Base-by-base conservation (phyloP, 2,888 invertebrate species). In the Drosophila nr. fundita region DNA sequence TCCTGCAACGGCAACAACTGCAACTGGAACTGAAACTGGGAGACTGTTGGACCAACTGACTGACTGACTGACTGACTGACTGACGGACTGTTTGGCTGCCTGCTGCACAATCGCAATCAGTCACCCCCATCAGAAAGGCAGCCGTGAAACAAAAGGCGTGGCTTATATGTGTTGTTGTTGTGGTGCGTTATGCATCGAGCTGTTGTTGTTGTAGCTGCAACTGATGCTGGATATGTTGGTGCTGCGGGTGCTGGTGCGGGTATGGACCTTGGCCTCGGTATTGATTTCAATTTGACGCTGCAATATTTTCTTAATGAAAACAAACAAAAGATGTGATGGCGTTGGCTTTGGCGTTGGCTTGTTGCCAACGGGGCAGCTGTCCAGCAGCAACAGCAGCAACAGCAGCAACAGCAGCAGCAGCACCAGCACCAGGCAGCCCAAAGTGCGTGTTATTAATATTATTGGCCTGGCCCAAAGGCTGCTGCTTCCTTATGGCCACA, bases 371-470 rank as follows among this genome's bases (percentile, higher is more conserved):
- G 68, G 77, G 76, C 82, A 78, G 80, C 81, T 80, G 80, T 61
- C 79, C 79, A 68, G 71, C 70, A 66, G 57, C 24, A 24, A 24
- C 24, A 24, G 71, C 70, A 66, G 57, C 24, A 24, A 24, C 24
- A 24, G 71, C 70, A 66, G 57, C 67, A 66, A 62, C 80, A 79
- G 69, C 79, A 73, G 68, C 59, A 66, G 24, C 68, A 60, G 61
- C 66, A 62, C 66, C 64, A 82, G 66, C 27, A 65, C 66, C 52
- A 63, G 60, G 71, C 68, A 42, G 57, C 65, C 85, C 83, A 89
- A 89, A 87, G 88, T 88, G 90, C 88, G 90, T 86, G 89, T 86
- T 86, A 87, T 86, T 89, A 89, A 89, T 86, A 89, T 89, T 89
- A 89, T 85, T 85, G 85, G 85, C 85, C 89, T 60, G 80, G 80